Evolutionary conservation across 1,140 invertebrate genomes (phyloP).

Genomic region (Phortica variegata): DNA sequence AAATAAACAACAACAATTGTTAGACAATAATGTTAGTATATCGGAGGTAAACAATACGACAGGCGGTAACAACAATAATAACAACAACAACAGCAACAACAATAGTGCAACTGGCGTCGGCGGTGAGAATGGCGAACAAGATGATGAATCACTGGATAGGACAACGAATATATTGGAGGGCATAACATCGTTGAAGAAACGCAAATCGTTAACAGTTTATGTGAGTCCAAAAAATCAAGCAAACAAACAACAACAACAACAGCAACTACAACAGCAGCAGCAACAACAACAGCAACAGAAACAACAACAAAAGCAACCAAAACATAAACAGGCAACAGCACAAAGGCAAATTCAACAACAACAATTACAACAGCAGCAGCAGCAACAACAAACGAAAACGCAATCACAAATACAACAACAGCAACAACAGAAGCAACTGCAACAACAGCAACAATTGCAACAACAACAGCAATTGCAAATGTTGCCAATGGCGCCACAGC

Average conservation of each 20-base stretch:
- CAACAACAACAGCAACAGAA: conserved; percentile 19
- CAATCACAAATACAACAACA: conserved; percentile 6
- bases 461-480: neutral
- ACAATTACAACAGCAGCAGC: conserved; percentile 9
- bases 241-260: conserved; percentile 28
- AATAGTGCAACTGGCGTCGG: conserved; percentile 1
- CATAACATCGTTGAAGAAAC: conserved; percentile 52
- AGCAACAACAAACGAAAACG: conserved; percentile 10
- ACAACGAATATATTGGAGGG: conserved; percentile 48
- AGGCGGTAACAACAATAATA: conserved; percentile 16
- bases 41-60: conserved; percentile 31
- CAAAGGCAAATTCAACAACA: conserved; percentile 17
- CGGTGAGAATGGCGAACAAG: conserved; percentile 18
- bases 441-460: neutral
- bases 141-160: conserved; percentile 16
- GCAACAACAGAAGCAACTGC: conserved; percentile 15
- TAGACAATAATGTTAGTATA: conserved; percentile 45
- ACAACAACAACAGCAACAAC: conserved; percentile 15
- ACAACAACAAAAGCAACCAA: conserved; percentile 17
- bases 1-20: conserved; percentile 30
- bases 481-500: conserved; percentile 9
- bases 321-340: neutral
- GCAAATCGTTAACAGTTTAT: conserved; percentile 56
- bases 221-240: conserved; percentile 54
- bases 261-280: conserved; percentile 14